Base-by-base conservation (phyloP, 92 coral and sea anemone species). In the Epizoanthus rinbou region DNA sequence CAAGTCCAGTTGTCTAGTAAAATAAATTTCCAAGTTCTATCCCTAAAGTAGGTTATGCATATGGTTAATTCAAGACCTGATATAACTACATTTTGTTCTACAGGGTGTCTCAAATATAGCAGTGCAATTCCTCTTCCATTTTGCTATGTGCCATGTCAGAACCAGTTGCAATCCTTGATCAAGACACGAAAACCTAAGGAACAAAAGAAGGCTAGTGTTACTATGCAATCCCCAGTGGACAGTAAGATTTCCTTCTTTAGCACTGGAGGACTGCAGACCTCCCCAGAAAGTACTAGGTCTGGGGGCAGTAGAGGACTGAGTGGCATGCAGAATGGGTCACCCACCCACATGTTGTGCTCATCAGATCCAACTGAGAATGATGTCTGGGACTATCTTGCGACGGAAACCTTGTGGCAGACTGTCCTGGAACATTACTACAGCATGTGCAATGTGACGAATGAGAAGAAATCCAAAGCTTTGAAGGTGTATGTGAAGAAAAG, bases 371-470 rank as follows among this genome's bases (percentile, higher is more conserved):
- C 79, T 52, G 87, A 87, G 59, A 72, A 67, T 37, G 74, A 88
- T 10, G 9, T 86, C 9, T 96, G 99, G 99, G 89, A 91, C 57
- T 90, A 94, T 71, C 76, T 96, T 54, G 92, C 92, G 5, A 24
- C 84, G 37, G 98, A 96, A 45, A 86, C 75, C 17, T 56, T 92
- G n/a, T 96, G 99, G 99, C 94, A 90, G 53, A 90, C 88, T 64
- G 99, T 94, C 5, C 66, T 96, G 18, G 99, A 94, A 75, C 87
- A 91, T 86, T 91, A 92, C 83, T 96, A 94, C 87, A 88, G 97
- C 59, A 64, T 96, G 31, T 93, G 98, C 74, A 96, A 84, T 83
- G 87, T 79, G 33, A 72, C 91, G 11, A 31, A 24, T 11, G 88
- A 85, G 39, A 75, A 80, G 78, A 86, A 88, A 86, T 8, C 57